Evolutionary conservation across 2,113 vertebrate species (phyloP), one percentile per base, ranked within the genome.

Genomic region (Phrynosoma blainvillii): DNA sequence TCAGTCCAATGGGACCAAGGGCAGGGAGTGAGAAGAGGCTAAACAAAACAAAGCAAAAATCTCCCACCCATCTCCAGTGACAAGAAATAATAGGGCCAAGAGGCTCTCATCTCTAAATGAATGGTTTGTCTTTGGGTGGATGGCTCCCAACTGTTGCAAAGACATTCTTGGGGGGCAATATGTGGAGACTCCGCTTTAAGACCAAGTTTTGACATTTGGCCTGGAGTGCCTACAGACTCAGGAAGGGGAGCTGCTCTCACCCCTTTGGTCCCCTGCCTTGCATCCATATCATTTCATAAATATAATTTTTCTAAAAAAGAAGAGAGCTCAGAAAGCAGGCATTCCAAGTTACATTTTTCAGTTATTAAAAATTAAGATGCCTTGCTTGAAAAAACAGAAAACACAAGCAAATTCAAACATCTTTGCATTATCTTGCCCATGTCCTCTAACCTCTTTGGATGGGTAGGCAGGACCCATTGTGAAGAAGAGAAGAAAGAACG

Each of bases 351-450:
- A 62, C 76, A 25, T 59, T 23, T 36, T 12, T 0, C 74, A 12
- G 0, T 5, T 36, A 87, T 66, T 0, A 0, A 75, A 56, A 84
- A 81, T 52, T 18, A 75, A 30, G 77, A 65, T 11, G 30, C 82
- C 25, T 23, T 27, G 25, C 27, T 23, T 70, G 56, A 59, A 59
- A 36, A 42, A n/a, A 12, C 81, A 68, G 86, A 84, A 65, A 84
- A 88, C 32, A 20, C 21, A 47, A 47, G 40, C 75, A 77, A 21
- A 77, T 1, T 23, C 12, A 47, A 79, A 56, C 54, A 85, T 78
- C 91, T 89, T 56, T 25, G 79, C 20, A 27, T 68, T 52, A 5
- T 8, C 13, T 30, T 79, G 42, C 88, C 52, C 91, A 88, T 92
- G 94, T 93, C 36, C 73, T 21, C 1, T n/a, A 23, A 65, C 52